These are phyloP conservation scores for Rhagoletis zephyria DNA, from an alignment of 1,140 invertebrate species.

Conservation along the genomic window DNA sequence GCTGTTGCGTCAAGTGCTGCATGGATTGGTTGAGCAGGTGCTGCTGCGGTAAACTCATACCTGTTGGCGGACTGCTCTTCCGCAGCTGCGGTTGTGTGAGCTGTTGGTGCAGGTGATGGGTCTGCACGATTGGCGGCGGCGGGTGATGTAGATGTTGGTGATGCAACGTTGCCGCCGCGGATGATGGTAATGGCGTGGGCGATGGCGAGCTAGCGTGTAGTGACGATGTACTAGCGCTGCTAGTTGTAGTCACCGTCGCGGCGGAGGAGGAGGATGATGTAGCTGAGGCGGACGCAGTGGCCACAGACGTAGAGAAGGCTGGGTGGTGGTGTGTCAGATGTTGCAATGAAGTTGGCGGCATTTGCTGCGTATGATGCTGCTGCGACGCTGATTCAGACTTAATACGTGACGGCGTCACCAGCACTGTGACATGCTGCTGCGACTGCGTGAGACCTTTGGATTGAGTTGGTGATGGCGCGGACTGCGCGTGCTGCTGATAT, in stretches of 20 bases:
- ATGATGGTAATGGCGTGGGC: conserved; percentile 60
- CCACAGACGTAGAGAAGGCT: conserved; percentile 60
- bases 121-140: conserved; percentile 66
- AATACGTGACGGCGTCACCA: conserved; percentile 71
- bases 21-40: conserved; percentile 70
- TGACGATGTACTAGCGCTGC: conserved; percentile 64
- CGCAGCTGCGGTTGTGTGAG: conserved; percentile 69
- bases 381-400: conserved; percentile 69
- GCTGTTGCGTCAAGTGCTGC: conserved; percentile 69
- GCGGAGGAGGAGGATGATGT: conserved; percentile 67
- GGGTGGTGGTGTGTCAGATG: conserved; percentile 51
- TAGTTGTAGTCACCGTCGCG: conserved; percentile 56
- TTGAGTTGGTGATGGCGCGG: conserved; percentile 55
- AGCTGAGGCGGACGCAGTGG: conserved; percentile 63
- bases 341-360: conserved; percentile 54
- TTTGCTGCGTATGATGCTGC: conserved; percentile 66
- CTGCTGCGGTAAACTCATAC: conserved; percentile 69
- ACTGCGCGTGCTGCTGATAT: conserved; percentile 60
- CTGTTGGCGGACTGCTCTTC: conserved; percentile 69
- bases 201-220: conserved; percentile 55
- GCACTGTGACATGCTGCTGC: conserved; percentile 69
- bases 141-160: conserved; percentile 59
- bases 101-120: conserved; percentile 70
- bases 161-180: conserved; percentile 58
- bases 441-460: conserved; percentile 58